Evolutionary conservation across 2,888 invertebrate genomes (phyloP), one percentile per base, ranked within the genome.

Genomic region (Orthosia gothica): DNA sequence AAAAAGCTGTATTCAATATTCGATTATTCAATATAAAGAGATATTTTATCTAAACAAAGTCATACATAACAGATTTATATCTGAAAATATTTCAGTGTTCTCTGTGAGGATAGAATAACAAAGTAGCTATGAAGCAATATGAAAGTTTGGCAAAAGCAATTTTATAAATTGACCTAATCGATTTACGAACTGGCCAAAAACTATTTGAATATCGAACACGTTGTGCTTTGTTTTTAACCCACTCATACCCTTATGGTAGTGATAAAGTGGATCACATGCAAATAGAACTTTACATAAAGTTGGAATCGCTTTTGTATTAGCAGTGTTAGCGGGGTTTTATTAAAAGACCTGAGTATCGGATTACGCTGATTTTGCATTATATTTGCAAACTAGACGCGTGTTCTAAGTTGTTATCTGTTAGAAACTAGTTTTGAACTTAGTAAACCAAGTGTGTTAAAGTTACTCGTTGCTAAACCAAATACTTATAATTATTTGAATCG

Each of bases 191-290:
- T 47, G 18, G n/a, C 52, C 20, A 50, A 71, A 71, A 83, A 77
- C 74, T 70, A 74, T 84, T 81, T 71, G 66, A 62, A 74, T 81
- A 84, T 74, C 72, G 45, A 59, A 71, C 69, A 58, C 59, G 45
- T 58, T 45, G 26, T 67, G 23, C 63, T 54, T 54, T 80, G 61
- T 66, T 82, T n/a, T 58, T 11, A 16, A 18, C 40, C 18, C 32
- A 45, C 75, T 62, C 61, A 26, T 23, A 45, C 47, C n/a, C n/a
- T n/a, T n/a, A 61, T 3, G 64, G 73, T 58, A 13, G 5, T 64
- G 63, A 58, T 72, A 64, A 80, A 63, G 7, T 64, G 57, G 50
- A 54, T 62, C 64, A 16, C 5, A 66, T 82, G 62, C 40, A 70
- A 81, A 80, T 63, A 59, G 32, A 67, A 63, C 54, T 79, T 63